These are phyloP conservation scores for Alosa alosa DNA, from an alignment of 2,113 vertebrate species.

Conservation along the genomic window DNA sequence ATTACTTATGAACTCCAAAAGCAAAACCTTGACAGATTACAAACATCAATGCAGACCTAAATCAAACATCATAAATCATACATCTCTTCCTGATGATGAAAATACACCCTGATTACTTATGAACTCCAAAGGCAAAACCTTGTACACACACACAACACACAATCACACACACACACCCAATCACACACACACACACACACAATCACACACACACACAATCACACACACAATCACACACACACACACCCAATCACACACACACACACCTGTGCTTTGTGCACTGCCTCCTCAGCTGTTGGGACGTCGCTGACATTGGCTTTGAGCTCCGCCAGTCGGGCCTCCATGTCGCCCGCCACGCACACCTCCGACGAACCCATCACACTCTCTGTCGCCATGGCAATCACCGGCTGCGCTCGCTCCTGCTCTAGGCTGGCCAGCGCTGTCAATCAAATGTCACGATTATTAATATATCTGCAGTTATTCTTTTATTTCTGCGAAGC, in stretches of 20 bases:
- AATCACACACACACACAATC: slow-evolving; percentile 10
- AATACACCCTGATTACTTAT: too few species aligned
- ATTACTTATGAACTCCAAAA: too few species aligned
- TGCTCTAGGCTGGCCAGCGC: background rate
- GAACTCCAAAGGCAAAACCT: too few species aligned
- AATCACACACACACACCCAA: too few species aligned
- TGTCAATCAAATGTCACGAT: slow-evolving; percentile 7
- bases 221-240: slow-evolving; percentile 4
- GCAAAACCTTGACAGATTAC: too few species aligned
- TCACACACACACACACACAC: slow-evolving; percentile 5
- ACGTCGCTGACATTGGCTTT: slow-evolving; percentile 65
- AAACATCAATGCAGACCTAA: too few species aligned
- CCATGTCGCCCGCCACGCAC: slow-evolving; percentile 65
- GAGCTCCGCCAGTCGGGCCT: slow-evolving; percentile 64
- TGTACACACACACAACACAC: background rate
- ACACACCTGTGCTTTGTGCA: slow-evolving; percentile 73
- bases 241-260: background rate
- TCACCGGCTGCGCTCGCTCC: background rate
- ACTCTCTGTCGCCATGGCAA: background rate
- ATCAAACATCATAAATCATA: too few species aligned
- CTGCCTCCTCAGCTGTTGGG: slow-evolving; percentile 67
- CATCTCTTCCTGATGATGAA: too few species aligned
- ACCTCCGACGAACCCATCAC: background rate
- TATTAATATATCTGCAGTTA: background rate
- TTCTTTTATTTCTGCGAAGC: background rate